A percentile compares a stretch with the other conserved stretches of the same genome.
phyloP scores from a whole-genome alignment of 2,888 invertebrate species.

The Drosophila villosipedis region DNA sequence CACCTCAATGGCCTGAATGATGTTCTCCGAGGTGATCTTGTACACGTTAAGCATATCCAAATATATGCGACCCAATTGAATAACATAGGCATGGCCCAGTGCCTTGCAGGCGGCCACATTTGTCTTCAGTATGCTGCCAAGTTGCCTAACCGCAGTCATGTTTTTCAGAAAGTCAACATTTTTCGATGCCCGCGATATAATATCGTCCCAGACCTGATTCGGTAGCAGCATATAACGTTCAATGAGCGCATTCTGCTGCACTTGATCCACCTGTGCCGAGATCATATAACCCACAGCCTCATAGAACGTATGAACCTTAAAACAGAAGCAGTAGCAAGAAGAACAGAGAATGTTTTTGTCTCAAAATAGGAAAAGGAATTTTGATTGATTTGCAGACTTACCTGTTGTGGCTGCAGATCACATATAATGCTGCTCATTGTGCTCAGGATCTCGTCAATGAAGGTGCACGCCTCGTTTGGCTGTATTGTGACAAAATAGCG shows the following conservation, averaged over 20 bases:
- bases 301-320: slow-evolving; percentile 95
- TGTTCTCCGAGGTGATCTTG: slow-evolving; percentile 98
- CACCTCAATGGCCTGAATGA: slow-evolving; percentile 95
- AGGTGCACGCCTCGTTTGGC: slow-evolving; percentile 97
- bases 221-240: slow-evolving; percentile 99
- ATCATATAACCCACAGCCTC: slow-evolving; percentile 99
- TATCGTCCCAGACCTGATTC: slow-evolving; percentile 99
- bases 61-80: slow-evolving; percentile 97
- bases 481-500: slow-evolving; percentile 99
- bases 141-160: slow-evolving; percentile 97
- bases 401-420: slow-evolving; percentile 99
- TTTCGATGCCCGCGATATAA: slow-evolving; percentile 97
- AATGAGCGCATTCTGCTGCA: slow-evolving; percentile 96
- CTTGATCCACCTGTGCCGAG: slow-evolving; percentile 95
- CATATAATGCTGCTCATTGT: slow-evolving; percentile 99
- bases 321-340: neutral
- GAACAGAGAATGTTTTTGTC: neutral
- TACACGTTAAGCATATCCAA: slow-evolving; percentile 99
- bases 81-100: slow-evolving; percentile 97
- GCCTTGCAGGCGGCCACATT: slow-evolving; percentile 99
- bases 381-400: slow-evolving; percentile 80
- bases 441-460: slow-evolving; percentile 98
- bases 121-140: slow-evolving; percentile 98
- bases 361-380: neutral
- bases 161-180: slow-evolving; percentile 98